Conservation (phyloP, 2,797 vertebrate genomes). For the Manis pentadactyla region DNA sequence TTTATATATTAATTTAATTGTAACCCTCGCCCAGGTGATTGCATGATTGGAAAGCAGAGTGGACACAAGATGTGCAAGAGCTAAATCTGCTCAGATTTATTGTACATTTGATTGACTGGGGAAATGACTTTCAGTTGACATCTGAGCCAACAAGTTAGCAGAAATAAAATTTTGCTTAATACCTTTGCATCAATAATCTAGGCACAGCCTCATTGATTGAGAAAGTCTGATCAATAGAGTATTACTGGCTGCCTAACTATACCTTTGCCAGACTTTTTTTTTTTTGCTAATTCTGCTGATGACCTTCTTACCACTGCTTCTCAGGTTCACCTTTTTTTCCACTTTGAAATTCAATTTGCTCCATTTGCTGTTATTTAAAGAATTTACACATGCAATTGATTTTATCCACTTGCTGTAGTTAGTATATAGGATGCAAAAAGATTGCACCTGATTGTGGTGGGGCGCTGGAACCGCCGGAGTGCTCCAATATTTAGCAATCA, state of each 20-base stretch:
- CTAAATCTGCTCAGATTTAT: slow-evolving; percentile 87
- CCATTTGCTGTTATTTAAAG: slow-evolving; percentile 89
- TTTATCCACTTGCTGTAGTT: slow-evolving; percentile 82
- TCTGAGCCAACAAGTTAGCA: slow-evolving; percentile 91
- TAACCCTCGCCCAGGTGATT: slow-evolving; percentile 81
- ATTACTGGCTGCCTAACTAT: slow-evolving; percentile 91
- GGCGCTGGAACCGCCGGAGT: slow-evolving; percentile 71
- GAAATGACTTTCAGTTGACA: slow-evolving; percentile 92
- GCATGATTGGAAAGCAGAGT: slow-evolving; percentile 78
- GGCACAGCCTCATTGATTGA: slow-evolving; percentile 90
- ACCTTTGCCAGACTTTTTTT: slow-evolving; percentile 88
- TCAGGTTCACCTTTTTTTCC: slow-evolving; percentile 83
- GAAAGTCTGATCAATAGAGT: slow-evolving; percentile 91
- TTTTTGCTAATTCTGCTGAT: slow-evolving; percentile 90
- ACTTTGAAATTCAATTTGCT: slow-evolving; percentile 90
- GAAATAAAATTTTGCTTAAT: slow-evolving; percentile 93
- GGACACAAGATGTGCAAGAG: slow-evolving; percentile 81
- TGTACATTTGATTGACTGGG: slow-evolving; percentile 88
- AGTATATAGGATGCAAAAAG: slow-evolving; percentile 80
- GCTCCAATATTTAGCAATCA: slow-evolving; percentile 43
- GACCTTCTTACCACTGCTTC: slow-evolving; percentile 87
- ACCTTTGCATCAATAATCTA: slow-evolving; percentile 92
- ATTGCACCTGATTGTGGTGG: slow-evolving; percentile 68
- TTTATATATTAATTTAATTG: slow-evolving; percentile 79
- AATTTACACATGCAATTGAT: slow-evolving; percentile 88